Evolutionary conservation across 2,888 invertebrate genomes (phyloP), one percentile per base, ranked within the genome.

Genomic region (Tetragonula carbonaria): DNA sequence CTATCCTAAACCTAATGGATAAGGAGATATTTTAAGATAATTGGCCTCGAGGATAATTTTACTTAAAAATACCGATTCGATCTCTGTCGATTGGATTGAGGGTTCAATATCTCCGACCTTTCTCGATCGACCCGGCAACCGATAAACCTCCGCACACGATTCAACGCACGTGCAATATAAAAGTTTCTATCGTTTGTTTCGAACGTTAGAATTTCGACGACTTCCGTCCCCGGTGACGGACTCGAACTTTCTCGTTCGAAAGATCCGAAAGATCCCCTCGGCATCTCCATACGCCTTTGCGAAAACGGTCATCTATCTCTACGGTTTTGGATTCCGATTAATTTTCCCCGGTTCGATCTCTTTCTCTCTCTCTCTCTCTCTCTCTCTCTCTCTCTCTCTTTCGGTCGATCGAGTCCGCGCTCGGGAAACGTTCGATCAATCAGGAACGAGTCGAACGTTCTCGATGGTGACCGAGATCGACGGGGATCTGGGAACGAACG

Each of bases 341-440:
- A 66, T 74, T 66, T 53, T n/a, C 65, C 38, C 45, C 45, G 45
- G 45, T 55, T 74, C 65, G 53, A 66, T 55, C 53, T 23, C 21
- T 51, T 53, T 33, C 33, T 33, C 5, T 38, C 38, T 38, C 38
- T 38, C 38, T 38, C 38, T 38, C 38, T 38, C 38, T 38, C 38
- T 38, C 38, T 38, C 38, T 38, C 38, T 38, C 38, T 38, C 38
- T 38, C 38, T 38, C 8, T 38, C 8, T 38, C 0, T 38, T 18
- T 53, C 65, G 65, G 55, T 66, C 74, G 23, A 74, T 74, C 65
- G 65, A 74, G 23, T 23, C 38, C 23, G 53, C 53, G 53, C 53
- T 18, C 23, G 6, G 65, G 38, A 38, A 74, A 74, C 38, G 55
- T 16, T 55, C 23, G 66, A 75, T 75, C 45, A 16, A 75, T 67